These are phyloP conservation scores for Palythoa heliodiscus DNA, from an alignment of 92 coral and sea anemone genomes.

Conservation along the genomic window DNA sequence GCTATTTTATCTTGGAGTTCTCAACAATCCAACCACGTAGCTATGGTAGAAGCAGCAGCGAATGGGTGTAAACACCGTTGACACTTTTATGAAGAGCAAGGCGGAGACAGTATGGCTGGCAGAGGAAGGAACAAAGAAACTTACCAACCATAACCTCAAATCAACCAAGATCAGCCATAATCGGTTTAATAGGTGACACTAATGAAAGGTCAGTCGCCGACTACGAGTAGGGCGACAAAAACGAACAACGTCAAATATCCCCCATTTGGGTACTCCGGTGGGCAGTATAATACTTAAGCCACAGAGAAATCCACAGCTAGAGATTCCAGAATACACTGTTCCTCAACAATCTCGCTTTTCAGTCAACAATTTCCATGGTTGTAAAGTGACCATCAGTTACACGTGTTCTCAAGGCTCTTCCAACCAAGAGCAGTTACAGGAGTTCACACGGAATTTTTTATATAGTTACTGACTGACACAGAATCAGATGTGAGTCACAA, in stretches of 20 bases:
- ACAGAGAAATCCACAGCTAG: not conserved
- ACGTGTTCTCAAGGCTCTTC: not conserved
- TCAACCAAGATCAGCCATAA: conserved; percentile 24
- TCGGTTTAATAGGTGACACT: conserved; percentile 30
- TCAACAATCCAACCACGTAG: conserved; percentile 22
- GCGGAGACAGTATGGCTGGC: not conserved
- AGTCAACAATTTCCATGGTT: conserved; percentile 45
- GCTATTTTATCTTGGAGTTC: conserved; percentile 26
- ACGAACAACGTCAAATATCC: conserved; percentile 45
- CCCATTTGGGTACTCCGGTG: conserved; percentile 29
- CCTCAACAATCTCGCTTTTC: conserved; percentile 12
- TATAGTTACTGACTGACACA: too few species aligned
- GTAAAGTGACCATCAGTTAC: conserved; percentile 41
- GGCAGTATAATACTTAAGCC: not conserved
- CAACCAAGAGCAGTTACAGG: too few species aligned
- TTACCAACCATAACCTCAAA: conserved; percentile 38
- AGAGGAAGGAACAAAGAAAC: conserved; percentile 5
- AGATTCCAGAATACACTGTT: not conserved
- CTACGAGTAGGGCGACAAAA: conserved; percentile 51
- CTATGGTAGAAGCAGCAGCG: conserved; percentile 44
- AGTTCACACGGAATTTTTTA: too few species aligned
- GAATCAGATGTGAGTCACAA: too few species aligned
- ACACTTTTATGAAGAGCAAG: conserved; percentile 10
- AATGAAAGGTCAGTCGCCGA: conserved; percentile 42
- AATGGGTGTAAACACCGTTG: conserved; percentile 48